Evolutionary conservation across 2,888 invertebrate species (phyloP), one percentile per base, ranked within the genome.

Genomic region (Ormyrus pomaceus): DNA sequence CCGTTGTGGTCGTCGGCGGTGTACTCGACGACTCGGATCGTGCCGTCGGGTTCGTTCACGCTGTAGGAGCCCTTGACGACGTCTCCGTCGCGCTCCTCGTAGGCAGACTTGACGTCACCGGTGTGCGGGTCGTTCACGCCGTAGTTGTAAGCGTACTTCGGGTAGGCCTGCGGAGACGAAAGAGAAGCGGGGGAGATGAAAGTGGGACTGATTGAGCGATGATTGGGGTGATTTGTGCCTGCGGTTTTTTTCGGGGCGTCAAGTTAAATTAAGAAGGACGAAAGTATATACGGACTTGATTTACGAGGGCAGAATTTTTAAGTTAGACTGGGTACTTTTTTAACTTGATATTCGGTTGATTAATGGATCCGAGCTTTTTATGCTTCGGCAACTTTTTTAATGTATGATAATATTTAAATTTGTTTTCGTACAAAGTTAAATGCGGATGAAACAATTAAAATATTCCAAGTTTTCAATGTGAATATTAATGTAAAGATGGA

Each of bases 51-150:
- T 80, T 90, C 90, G 84, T 90, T 89, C 0, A 90, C 88, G 82
- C 89, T 89, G 86, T 90, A 90, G 0, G 90, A 89, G 6, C 90
- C 90, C 77, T 90, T 89, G 34, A 90, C 90, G 4, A 90, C 89
- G 82, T 90, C 90, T n/a, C 90, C 90, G 80, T 90, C 90, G 9
- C 90, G 88, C 6, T 89, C 87, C 70, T 90, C 90, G 83, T 90
- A 88, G 19, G 89, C 89, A 0, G 88, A 90, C 71, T 90, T 90
- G 7, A 90, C 90, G 77, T 90, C 90, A 5, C 90, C 90, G 55
- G 90, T 90, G 55, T 89, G 89, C 0, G 90, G 90, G 73, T 90
- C 90, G 83, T 90, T 87, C 0, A 90, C 90, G 34, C 90, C 90
- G 59, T 90, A 90, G 78, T 90, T 89, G 84, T 89, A 90, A 4